Evolutionary conservation across 1,140 invertebrate species (phyloP).

Genomic region (Drosophila aff.): DNA sequence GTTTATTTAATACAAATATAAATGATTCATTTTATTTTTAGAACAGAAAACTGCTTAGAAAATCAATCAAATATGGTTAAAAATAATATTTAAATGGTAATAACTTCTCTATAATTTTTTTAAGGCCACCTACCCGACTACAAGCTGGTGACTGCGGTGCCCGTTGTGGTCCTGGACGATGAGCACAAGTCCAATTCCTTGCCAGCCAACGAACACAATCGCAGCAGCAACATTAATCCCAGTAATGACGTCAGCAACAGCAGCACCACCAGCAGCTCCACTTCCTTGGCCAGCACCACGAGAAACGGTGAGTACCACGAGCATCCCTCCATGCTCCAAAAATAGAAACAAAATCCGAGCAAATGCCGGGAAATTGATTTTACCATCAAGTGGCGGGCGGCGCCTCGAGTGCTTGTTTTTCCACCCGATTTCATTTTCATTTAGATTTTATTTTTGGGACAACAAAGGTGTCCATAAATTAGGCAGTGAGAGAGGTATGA

Average conservation of each 20-base stretch:
- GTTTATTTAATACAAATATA: background rate
- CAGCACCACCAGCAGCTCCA: conserved; percentile 40
- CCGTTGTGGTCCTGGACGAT: conserved; percentile 87
- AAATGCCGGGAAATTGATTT: conserved; percentile 69
- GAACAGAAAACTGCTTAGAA: background rate
- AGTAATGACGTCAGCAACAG: conserved; percentile 37
- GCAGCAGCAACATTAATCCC: conserved; percentile 20
- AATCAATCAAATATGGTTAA: background rate
- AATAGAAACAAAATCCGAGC: conserved; percentile 48
- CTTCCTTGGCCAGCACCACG: conserved; percentile 65
- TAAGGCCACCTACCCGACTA: conserved; percentile 85
- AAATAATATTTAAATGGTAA: background rate
- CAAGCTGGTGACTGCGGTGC: conserved; percentile 87
- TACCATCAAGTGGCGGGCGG: conserved; percentile 32
- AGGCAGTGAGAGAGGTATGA: conserved; percentile 7
- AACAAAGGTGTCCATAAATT: conserved; percentile 44
- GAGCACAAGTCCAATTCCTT: conserved; percentile 71
- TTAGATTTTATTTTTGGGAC: conserved; percentile 26
- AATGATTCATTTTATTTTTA: background rate
- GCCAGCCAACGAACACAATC: conserved; percentile 21
- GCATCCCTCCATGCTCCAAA: conserved; percentile 10
- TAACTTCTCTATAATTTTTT: background rate
- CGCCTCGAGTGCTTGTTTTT: conserved; percentile 26
- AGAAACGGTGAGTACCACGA: conserved; percentile 70
- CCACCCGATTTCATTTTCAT: conserved; percentile 14